phyloP scores from a whole-genome alignment of 2,888 invertebrate genomes.

The Caenorhabditis afra region DNA sequence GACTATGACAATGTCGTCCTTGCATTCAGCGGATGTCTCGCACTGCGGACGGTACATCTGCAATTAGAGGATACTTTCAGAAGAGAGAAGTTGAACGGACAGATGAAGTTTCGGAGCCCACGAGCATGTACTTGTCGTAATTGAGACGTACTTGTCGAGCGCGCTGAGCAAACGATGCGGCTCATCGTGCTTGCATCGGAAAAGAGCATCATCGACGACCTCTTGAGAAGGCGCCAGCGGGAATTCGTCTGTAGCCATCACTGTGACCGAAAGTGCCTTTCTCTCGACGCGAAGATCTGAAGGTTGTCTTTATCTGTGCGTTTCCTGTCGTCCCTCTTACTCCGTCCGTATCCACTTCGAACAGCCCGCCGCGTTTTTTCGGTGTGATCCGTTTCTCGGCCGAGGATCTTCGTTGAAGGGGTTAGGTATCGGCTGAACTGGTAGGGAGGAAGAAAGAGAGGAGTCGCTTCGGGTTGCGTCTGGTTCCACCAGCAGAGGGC shows the following conservation, averaged over 20 bases:
- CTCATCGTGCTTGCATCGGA: constrained; percentile 74
- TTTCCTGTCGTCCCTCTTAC: constrained; percentile 52
- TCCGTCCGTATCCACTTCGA: constrained; percentile 74
- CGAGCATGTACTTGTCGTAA: constrained; percentile 40
- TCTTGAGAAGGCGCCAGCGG: constrained; percentile 70
- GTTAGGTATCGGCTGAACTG: constrained; percentile 76
- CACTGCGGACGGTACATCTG: constrained; percentile 40
- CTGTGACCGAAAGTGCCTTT: constrained; percentile 75
- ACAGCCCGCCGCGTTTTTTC: constrained; percentile 59
- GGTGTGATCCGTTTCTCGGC: constrained; percentile 68
- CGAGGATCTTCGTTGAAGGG: constrained; percentile 73
- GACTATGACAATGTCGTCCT: constrained; percentile 43
- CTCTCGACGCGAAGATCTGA: constrained; percentile 76
- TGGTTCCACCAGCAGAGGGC: constrained; percentile 71
- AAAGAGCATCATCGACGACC: constrained; percentile 73
- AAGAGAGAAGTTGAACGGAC: not conserved
- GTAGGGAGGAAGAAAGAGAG: constrained; percentile 77
- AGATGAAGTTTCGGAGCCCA: not conserved
- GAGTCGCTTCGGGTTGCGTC: constrained; percentile 45
- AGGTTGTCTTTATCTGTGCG: too few relatives aligned
- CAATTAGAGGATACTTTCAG: not conserved
- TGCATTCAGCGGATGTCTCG: not conserved
- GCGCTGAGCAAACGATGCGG: constrained; percentile 74
- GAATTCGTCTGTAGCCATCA: constrained; percentile 74
- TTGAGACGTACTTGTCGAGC: too few relatives aligned